Conservation (phyloP, 64 coral and sea anemone species). For the Porites australiensis region DNA sequence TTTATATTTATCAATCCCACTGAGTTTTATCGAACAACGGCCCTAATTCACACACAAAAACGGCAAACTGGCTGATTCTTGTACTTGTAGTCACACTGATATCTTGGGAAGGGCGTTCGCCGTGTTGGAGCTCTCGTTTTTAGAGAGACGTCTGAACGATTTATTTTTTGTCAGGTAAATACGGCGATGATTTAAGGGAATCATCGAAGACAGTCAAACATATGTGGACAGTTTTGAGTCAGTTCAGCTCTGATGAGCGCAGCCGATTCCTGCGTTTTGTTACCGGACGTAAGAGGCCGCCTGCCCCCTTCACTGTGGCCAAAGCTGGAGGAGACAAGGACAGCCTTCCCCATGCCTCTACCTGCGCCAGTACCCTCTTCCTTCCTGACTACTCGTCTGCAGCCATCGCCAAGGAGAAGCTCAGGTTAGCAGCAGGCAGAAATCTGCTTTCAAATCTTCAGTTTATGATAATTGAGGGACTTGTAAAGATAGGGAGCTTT, state of each 20-base stretch:
- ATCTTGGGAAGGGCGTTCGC: too few species aligned
- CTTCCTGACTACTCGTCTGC: constrained; percentile 81
- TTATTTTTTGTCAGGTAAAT: constrained; percentile 79
- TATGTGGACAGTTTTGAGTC: constrained; percentile 72
- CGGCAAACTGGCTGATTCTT: too few species aligned
- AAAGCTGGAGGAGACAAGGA: constrained; percentile 83
- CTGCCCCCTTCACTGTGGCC: constrained; percentile 90
- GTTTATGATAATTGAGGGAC: too few species aligned
- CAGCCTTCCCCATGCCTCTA: constrained; percentile 87
- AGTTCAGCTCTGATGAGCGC: constrained; percentile 87
- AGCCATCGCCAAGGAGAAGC: constrained; percentile 79
- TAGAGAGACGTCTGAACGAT: neutral
- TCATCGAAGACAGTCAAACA: constrained; percentile 77
- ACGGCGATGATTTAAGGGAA: constrained; percentile 88
- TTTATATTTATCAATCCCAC: too few species aligned
- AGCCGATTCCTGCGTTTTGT: constrained; percentile 98
- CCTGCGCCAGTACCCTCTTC: constrained; percentile 93
- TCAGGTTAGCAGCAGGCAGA: constrained; percentile 61
- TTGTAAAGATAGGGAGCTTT: neutral
- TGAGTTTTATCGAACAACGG: too few species aligned
- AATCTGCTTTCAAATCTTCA: too few species aligned
- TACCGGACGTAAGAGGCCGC: constrained; percentile 89
- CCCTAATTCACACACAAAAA: too few species aligned
- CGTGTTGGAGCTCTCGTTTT: too few species aligned
- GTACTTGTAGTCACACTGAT: too few species aligned